Evolutionary conservation across 1,140 invertebrate species (phyloP).

Genomic region (Scaptomyza pallida): DNA sequence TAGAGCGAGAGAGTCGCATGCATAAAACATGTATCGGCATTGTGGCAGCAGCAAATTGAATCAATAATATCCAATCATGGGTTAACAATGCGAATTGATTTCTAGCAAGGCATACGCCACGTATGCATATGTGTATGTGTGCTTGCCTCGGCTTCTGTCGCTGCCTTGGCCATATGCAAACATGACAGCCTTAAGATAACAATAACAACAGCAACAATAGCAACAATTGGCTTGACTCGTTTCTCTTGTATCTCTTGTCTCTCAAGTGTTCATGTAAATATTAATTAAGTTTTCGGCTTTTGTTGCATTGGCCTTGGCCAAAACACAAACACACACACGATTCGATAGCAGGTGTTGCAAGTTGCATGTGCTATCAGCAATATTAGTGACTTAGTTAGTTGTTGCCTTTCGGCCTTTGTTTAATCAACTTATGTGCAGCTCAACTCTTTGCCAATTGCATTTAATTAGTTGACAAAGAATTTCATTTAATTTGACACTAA

Average conservation of each 20-base stretch:
- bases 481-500: constrained; percentile 71
- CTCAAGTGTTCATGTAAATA: constrained; percentile 71
- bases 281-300: constrained; percentile 80
- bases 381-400: constrained; percentile 63
- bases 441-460: constrained; percentile 19
- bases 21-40: constrained; percentile 77
- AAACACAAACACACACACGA: background rate
- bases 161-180: constrained; percentile 53
- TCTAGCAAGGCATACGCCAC: constrained; percentile 72
- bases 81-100: constrained; percentile 83
- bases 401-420: constrained; percentile 48
- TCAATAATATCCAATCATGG: constrained; percentile 83
- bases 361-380: constrained; percentile 51
- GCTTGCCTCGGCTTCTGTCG: too few relatives aligned
- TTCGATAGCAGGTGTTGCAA: constrained; percentile 28
- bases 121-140: too few relatives aligned
- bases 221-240: constrained; percentile 26
- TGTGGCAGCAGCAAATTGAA: constrained; percentile 82
- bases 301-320: constrained; percentile 51
- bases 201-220: constrained; percentile 35
- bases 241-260: background rate
- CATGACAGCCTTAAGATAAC: constrained; percentile 59
- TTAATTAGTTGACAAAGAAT: constrained; percentile 73
- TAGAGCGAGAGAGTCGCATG: constrained; percentile 44
- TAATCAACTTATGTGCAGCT: constrained; percentile 57